A percentile compares a stretch with the other conserved stretches of the same genome.
phyloP scores from a whole-genome alignment of 1,140 invertebrate species.

The Daktulosphaira vitifoliae region DNA sequence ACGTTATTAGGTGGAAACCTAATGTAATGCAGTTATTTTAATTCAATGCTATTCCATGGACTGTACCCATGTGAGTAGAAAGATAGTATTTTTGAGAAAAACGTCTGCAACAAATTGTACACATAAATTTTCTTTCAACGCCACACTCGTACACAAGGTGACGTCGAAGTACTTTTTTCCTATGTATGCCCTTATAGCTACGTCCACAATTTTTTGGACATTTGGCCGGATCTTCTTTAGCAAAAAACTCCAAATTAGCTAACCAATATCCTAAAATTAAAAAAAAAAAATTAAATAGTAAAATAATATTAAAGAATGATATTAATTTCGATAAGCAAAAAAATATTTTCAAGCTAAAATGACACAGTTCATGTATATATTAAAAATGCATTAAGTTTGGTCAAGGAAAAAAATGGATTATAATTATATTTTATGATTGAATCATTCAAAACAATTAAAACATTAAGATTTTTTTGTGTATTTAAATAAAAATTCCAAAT shows the following conservation, averaged over 20 bases:
- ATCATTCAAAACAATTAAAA: too few species aligned
- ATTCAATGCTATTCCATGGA: slow-evolving; percentile 29
- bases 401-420: too few species aligned
- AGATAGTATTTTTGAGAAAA: slow-evolving; percentile 41
- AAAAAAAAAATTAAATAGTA: not conserved
- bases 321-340: too few species aligned
- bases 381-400: too few species aligned
- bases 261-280: slow-evolving; percentile 13
- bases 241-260: slow-evolving; percentile 6
- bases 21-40: too few species aligned
- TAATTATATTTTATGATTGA: too few species aligned
- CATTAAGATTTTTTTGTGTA: too few species aligned
- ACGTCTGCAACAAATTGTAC: slow-evolving; percentile 41
- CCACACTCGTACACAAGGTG: slow-evolving; percentile 42
- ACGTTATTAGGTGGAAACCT: too few species aligned
- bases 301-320: too few species aligned
- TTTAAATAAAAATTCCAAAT: too few species aligned
- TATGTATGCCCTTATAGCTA: slow-evolving; percentile 41
- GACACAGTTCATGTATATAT: too few species aligned
- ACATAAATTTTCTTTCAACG: slow-evolving; percentile 43
- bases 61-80: slow-evolving; percentile 37
- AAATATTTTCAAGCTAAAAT: too few species aligned
- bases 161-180: slow-evolving; percentile 33
- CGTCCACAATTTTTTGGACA: slow-evolving; percentile 38
- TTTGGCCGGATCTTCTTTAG: slow-evolving; percentile 22